Evolutionary conservation across 2,888 invertebrate species (phyloP).

Genomic region (Cosmopolites sordidus): DNA sequence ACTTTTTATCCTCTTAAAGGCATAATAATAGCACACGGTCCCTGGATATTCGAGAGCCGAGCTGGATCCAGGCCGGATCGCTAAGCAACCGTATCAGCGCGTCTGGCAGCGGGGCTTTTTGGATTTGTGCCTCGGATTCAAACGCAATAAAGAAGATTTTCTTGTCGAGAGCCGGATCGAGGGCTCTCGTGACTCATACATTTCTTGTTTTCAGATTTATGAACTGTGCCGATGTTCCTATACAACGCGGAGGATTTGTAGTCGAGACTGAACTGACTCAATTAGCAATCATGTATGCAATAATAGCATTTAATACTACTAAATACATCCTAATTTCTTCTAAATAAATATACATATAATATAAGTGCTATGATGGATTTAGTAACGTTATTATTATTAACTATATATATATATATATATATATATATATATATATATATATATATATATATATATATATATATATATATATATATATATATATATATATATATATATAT

Average conservation of each 20-base stretch:
- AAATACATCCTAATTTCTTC: no score
- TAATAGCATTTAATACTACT: no score
- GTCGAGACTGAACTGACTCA: no score
- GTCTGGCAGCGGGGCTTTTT: conserved; percentile 34
- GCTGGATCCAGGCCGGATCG: conserved; percentile 32
- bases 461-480: no score
- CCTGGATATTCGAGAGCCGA: conserved; percentile 29
- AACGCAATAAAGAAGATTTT: conserved; percentile 48
- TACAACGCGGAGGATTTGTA: conserved; percentile 1
- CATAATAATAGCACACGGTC: conserved; percentile 41
- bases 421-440: no score
- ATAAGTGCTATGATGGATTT: no score
- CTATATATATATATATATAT: no score
- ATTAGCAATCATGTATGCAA: no score
- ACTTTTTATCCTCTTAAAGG: conserved; percentile 44
- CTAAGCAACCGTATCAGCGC: conserved; percentile 38
- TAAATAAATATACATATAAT: no score
- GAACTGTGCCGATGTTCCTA: conserved; percentile 26
- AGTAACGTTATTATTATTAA: no score
- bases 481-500: no score
- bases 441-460: no score
- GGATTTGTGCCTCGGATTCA: conserved; percentile 38
- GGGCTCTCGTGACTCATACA: conserved; percentile 46
- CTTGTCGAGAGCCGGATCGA: conserved; percentile 49
- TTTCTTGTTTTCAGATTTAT: conserved; percentile 45